Conservation (phyloP, 2,113 vertebrate genomes). For the Emydocephalus ijimae region DNA sequence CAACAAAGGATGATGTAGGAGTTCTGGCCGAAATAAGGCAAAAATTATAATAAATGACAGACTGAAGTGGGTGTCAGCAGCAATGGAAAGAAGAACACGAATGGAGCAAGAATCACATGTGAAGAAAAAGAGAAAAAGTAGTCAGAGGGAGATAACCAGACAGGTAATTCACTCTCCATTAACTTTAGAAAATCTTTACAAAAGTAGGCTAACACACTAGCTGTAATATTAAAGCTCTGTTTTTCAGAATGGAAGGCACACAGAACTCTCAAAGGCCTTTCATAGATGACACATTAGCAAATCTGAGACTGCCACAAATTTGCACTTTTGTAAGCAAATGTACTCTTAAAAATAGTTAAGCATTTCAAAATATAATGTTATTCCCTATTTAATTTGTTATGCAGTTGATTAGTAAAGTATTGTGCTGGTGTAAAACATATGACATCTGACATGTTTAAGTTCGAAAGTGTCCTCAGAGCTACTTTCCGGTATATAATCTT, state of each 20-base stretch:
- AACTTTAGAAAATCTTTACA: slow-evolving; percentile 47
- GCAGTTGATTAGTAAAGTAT: background rate
- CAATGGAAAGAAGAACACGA: slow-evolving; percentile 44
- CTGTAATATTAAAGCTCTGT: background rate
- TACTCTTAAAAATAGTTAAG: background rate
- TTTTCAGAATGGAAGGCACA: background rate
- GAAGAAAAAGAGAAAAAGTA: slow-evolving; percentile 58
- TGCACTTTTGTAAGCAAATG: background rate
- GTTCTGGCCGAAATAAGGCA: slow-evolving; percentile 59
- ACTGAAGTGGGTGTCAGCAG: slow-evolving; percentile 58
- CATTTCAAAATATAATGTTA: background rate
- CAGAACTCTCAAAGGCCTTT: background rate
- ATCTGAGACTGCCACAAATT: background rate
- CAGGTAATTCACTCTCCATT: slow-evolving; percentile 58
- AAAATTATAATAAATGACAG: slow-evolving; percentile 63
- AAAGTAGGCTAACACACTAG: slow-evolving; percentile 5
- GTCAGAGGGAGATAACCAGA: slow-evolving; percentile 52
- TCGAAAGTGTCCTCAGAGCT: background rate
- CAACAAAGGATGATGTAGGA: slow-evolving; percentile 55
- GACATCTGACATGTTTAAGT: background rate
- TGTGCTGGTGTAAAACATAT: background rate
- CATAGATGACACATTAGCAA: background rate
- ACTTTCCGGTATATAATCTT: background rate
- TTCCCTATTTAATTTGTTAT: background rate
- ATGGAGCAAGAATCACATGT: slow-evolving; percentile 57